phyloP scores from a whole-genome alignment of 2,113 vertebrate genomes.

The Dolichallabes microphthalmus region DNA sequence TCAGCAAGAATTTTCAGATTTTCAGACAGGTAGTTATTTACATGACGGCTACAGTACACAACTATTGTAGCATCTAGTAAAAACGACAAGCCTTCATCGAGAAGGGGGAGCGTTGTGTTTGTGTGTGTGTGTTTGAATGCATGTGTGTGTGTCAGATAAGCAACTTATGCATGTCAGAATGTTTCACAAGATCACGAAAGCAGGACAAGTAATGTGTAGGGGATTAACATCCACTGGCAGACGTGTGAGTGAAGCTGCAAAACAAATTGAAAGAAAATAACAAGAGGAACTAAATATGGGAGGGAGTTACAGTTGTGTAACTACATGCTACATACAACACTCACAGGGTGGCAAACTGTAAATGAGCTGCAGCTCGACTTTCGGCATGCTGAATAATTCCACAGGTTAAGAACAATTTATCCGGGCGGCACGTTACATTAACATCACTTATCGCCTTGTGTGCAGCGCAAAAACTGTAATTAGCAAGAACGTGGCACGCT shows the following conservation, averaged over 20 bases:
- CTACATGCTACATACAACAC: background rate
- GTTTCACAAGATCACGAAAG: background rate
- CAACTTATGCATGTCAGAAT: background rate
- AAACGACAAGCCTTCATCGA: background rate
- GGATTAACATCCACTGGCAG: background rate
- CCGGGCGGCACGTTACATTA: constrained; percentile 38
- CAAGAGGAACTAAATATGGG: background rate
- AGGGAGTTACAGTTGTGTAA: background rate
- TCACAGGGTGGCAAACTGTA: constrained; percentile 18
- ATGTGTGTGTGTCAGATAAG: background rate
- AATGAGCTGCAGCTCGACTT: constrained; percentile 1
- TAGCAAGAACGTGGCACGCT: constrained; percentile 22
- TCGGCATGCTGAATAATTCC: constrained; percentile 41
- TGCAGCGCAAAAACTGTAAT: constrained; percentile 35
- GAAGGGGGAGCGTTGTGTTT: background rate
- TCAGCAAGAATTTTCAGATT: background rate
- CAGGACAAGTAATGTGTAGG: background rate
- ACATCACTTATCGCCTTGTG: constrained; percentile 46
- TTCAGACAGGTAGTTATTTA: constrained; percentile 23
- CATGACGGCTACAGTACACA: background rate
- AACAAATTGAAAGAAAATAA: background rate
- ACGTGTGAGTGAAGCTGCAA: background rate
- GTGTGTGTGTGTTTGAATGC: background rate
- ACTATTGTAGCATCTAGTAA: background rate
- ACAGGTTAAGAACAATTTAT: constrained; percentile 49